Evolutionary conservation across 2,113 vertebrate species (phyloP).

Genomic region (Channa argus): DNA sequence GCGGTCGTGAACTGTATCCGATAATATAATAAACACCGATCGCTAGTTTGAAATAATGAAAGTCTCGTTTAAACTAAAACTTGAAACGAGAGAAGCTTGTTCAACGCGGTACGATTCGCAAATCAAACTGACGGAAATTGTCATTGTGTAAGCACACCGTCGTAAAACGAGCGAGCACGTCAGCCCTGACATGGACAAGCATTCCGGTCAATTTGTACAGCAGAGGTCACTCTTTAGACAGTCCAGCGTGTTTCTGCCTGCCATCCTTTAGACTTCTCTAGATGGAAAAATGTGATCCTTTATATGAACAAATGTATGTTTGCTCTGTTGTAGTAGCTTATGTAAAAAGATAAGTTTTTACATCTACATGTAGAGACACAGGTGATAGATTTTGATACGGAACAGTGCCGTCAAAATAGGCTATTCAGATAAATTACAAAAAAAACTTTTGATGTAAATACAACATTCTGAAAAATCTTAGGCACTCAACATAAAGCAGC

Average conservation of each 20-base stretch:
- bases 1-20: background rate
- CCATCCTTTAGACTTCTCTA: slow-evolving; percentile 38
- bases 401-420: too few species aligned
- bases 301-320: background rate
- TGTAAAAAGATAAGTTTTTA: too few species aligned
- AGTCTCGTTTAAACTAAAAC: slow-evolving; percentile 8
- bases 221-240: slow-evolving; percentile 64
- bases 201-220: slow-evolving; percentile 30
- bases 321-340: too few species aligned
- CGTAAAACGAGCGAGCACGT: slow-evolving; percentile 74
- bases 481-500: too few species aligned
- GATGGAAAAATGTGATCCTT: background rate
- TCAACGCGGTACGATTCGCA: slow-evolving; percentile 64
- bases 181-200: slow-evolving; percentile 35
- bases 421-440: too few species aligned
- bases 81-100: slow-evolving; percentile 34
- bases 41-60: background rate
- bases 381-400: too few species aligned
- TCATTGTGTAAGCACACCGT: slow-evolving; percentile 79
- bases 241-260: slow-evolving; percentile 7
- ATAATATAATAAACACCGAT: background rate
- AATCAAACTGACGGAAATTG: slow-evolving; percentile 79
- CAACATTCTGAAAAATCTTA: too few species aligned
- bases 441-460: too few species aligned
- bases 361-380: too few species aligned